A percentile compares a stretch with the other conserved stretches of the same genome.
Evolutionary conservation across 1,140 invertebrate genomes (phyloP).

Genomic region (Ceratina calcarata): DNA sequence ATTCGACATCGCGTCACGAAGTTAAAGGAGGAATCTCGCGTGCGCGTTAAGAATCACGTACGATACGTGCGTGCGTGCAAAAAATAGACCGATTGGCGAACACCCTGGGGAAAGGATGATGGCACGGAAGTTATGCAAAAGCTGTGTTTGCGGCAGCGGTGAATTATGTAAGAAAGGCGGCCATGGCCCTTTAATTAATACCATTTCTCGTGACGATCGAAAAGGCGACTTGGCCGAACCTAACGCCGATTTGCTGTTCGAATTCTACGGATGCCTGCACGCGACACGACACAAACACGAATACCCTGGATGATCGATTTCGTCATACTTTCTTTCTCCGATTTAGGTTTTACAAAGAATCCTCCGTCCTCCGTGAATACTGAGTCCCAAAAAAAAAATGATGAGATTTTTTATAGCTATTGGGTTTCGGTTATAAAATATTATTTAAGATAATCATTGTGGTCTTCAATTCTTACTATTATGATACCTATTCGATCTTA

Average conservation of each 20-base stretch:
- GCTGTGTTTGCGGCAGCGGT: conserved; percentile 50
- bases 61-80: conserved; percentile 66
- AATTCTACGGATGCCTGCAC: conserved; percentile 44
- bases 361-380: no score
- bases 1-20: background rate
- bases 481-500: no score
- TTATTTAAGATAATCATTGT: no score
- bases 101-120: conserved; percentile 57
- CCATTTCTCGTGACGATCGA: conserved; percentile 60
- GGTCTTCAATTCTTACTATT: no score
- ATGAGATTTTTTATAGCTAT: no score
- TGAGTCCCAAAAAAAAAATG: no score
- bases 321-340: background rate
- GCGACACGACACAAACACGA: conserved; percentile 33
- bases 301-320: no score
- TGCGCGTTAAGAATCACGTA: background rate
- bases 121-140: conserved; percentile 69
- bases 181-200: conserved; percentile 72
- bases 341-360: conserved; percentile 3
- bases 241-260: conserved; percentile 51
- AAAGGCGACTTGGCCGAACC: conserved; percentile 23
- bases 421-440: no score
- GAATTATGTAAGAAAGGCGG: conserved; percentile 74
- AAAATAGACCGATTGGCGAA: conserved; percentile 65
- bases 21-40: conserved; percentile 21